These are phyloP conservation scores for Hemichromis elongatus DNA, from an alignment of 2,113 vertebrate species.

Conservation along the genomic window DNA sequence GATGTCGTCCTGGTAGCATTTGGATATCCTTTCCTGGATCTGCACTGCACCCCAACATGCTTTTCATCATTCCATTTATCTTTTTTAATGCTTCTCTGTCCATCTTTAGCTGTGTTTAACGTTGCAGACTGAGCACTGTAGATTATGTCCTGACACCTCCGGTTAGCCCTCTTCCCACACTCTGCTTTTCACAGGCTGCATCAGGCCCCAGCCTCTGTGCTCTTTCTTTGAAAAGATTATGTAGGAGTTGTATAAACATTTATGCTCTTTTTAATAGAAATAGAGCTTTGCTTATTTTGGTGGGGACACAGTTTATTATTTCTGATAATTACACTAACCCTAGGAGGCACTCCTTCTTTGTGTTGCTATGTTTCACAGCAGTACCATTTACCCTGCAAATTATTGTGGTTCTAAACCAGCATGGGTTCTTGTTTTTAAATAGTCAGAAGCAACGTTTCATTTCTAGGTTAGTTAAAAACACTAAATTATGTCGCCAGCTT, in stretches of 20 bases:
- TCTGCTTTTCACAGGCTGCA: neutral
- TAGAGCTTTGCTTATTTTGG: neutral
- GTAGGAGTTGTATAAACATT: neutral
- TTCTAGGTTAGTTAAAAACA: neutral
- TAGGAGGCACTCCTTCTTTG: neutral
- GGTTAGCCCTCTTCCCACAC: neutral
- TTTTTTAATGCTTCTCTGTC: neutral
- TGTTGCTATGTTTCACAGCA: neutral
- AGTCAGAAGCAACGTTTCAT: neutral
- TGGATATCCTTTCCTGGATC: neutral
- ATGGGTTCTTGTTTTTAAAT: neutral
- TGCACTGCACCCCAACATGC: neutral
- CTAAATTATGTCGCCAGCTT: neutral
- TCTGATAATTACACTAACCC: neutral
- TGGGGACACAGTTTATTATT: neutral
- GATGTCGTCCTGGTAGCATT: neutral
- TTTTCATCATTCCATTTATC: neutral
- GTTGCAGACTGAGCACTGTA: neutral
- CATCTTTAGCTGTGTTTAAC: neutral
- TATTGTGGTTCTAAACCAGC: neutral
- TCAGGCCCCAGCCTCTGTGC: neutral
- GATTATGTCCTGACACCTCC: conserved; percentile 24
- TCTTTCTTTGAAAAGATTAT: neutral
- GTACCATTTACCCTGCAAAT: neutral
- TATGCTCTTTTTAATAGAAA: neutral